These are phyloP conservation scores for Potorous gilbertii DNA, from an alignment of 2,797 vertebrate species.

Conservation along the genomic window DNA sequence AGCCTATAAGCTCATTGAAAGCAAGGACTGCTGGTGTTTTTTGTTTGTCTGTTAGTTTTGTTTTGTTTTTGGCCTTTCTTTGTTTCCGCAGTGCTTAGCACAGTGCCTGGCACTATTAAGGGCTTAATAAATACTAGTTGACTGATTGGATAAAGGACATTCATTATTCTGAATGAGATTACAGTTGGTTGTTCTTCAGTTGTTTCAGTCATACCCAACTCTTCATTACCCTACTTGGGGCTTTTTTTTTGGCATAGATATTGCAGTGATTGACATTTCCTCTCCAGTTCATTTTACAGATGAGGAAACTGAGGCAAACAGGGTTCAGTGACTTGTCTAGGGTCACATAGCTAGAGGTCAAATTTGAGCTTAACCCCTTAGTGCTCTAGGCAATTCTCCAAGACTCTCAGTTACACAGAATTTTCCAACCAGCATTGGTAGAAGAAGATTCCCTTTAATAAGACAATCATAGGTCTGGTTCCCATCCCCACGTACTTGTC, in stretches of 20 bases:
- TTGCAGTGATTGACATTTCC: neutral
- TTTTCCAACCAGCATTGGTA: neutral
- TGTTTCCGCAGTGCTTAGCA: neutral
- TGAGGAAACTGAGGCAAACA: neutral
- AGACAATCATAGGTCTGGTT: neutral
- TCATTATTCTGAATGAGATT: neutral
- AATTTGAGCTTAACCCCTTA: neutral
- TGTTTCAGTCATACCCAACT: neutral
- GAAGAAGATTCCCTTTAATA: neutral
- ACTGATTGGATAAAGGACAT: neutral
- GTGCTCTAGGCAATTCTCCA: neutral
- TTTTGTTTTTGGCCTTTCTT: neutral
- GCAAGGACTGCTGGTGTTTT: neutral
- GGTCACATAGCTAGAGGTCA: neutral
- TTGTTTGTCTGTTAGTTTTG: neutral
- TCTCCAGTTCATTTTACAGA: neutral
- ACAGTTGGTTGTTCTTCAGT: neutral
- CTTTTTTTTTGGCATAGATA: neutral
- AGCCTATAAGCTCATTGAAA: neutral
- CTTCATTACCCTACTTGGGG: neutral
- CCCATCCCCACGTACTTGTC: neutral
- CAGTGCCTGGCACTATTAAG: neutral
- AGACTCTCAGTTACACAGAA: neutral
- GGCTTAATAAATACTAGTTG: neutral
- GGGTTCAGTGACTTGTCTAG: neutral